phyloP scores from a whole-genome alignment of 2,113 vertebrate genomes.

The Sylvilagus bachmani region DNA sequence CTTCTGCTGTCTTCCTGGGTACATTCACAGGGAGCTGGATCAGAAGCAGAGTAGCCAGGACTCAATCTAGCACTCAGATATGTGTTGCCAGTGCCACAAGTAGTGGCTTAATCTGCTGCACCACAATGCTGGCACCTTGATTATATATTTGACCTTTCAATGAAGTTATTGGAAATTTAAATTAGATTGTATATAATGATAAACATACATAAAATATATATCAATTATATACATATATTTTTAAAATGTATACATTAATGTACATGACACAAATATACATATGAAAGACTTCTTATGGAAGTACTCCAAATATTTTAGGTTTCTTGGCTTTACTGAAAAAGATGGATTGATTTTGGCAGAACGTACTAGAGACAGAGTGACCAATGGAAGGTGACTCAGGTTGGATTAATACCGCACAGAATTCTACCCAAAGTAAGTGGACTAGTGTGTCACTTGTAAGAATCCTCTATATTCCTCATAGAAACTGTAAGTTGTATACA shows the following conservation, averaged over 20 bases:
- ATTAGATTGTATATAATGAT: background rate
- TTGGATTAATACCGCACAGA: background rate
- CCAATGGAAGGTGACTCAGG: background rate
- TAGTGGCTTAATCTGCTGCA: too few relatives aligned
- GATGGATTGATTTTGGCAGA: background rate
- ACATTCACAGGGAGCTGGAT: too few relatives aligned
- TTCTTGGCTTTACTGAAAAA: background rate
- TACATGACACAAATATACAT: too few relatives aligned
- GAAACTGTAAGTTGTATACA: background rate
- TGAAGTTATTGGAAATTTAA: slow-evolving; percentile 19
- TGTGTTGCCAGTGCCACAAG: too few relatives aligned
- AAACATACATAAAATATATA: background rate
- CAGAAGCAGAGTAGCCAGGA: too few relatives aligned
- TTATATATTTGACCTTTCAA: background rate
- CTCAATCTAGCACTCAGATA: too few relatives aligned
- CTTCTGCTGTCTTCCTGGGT: too few relatives aligned
- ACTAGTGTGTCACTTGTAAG: background rate
- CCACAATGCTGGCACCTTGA: background rate
- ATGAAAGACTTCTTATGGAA: background rate
- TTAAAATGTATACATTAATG: background rate
- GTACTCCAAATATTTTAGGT: background rate
- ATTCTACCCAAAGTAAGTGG: background rate
- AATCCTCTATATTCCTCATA: background rate
- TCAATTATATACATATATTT: background rate
- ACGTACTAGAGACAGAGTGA: background rate